Evolutionary conservation across 2,797 vertebrate genomes (phyloP).

Genomic region (Enteromius treurensis): DNA sequence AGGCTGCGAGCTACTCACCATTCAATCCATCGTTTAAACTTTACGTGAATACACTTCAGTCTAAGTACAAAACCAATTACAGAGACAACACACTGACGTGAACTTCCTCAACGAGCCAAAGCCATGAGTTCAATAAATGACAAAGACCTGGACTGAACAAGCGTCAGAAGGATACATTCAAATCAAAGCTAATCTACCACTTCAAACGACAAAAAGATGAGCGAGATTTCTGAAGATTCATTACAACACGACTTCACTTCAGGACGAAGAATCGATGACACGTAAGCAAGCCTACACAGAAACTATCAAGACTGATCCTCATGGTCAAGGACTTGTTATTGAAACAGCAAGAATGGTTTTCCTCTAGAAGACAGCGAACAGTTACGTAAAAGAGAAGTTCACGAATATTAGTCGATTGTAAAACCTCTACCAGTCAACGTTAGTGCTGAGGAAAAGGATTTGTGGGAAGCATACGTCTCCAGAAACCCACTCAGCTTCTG

Average conservation of each 20-base stretch:
- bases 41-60: background rate
- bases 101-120: background rate
- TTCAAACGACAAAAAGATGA: background rate
- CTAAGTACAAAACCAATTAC: background rate
- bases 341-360: background rate
- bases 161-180: background rate
- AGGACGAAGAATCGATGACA: background rate
- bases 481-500: constrained; percentile 79
- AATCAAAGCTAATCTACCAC: background rate
- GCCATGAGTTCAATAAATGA: background rate
- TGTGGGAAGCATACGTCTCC: constrained; percentile 63
- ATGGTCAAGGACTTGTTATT: background rate
- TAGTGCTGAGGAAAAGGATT: background rate
- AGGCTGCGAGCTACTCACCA: background rate
- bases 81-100: background rate
- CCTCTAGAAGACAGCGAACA: background rate
- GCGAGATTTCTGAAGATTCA: background rate
- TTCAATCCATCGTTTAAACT: background rate
- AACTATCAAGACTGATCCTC: background rate
- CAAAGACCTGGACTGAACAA: background rate
- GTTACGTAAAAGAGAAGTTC: background rate
- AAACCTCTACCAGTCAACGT: background rate
- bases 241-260: background rate
- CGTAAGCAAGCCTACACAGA: background rate
- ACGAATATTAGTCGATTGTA: background rate